Evolutionary conservation across 2,797 vertebrate species (phyloP).

Genomic region (Ibycter americanus): DNA sequence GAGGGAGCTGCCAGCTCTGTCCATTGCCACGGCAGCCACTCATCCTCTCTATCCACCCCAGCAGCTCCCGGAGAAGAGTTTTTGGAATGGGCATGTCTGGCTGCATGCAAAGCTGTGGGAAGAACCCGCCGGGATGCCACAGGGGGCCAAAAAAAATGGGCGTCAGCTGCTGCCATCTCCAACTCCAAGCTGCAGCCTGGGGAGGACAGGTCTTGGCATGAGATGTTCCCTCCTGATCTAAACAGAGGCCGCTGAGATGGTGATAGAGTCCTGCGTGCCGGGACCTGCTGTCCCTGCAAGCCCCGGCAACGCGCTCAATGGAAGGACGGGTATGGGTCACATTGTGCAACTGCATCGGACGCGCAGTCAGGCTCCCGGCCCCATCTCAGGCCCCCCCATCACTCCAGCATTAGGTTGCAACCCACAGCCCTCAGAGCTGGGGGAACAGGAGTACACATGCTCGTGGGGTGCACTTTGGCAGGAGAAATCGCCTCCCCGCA

Average conservation of each 20-base stretch:
- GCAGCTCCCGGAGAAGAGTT: background rate
- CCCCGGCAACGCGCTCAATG: background rate
- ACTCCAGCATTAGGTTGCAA: background rate
- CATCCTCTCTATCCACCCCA: background rate
- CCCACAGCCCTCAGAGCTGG: fast-evolving
- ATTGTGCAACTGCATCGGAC: background rate
- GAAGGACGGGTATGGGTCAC: background rate
- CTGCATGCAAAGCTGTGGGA: background rate
- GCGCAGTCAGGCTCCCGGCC: background rate
- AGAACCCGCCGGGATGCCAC: background rate
- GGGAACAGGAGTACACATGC: background rate
- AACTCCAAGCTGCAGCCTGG: background rate
- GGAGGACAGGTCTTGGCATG: constrained; percentile 53
- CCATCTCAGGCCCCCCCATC: background rate
- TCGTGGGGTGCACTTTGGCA: fast-evolving
- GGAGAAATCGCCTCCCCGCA: background rate
- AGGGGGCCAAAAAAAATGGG: constrained; percentile 2
- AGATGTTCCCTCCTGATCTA: background rate
- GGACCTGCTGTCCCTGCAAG: constrained; percentile 42
- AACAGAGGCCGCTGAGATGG: constrained; percentile 17
- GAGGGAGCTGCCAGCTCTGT: background rate
- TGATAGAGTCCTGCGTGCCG: background rate
- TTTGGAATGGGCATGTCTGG: background rate
- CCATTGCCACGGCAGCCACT: background rate
- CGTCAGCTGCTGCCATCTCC: constrained; percentile 17